Evolutionary conservation across 2,888 invertebrate species (phyloP), one percentile per base, ranked within the genome.

Genomic region (Mythimna lalbum): DNA sequence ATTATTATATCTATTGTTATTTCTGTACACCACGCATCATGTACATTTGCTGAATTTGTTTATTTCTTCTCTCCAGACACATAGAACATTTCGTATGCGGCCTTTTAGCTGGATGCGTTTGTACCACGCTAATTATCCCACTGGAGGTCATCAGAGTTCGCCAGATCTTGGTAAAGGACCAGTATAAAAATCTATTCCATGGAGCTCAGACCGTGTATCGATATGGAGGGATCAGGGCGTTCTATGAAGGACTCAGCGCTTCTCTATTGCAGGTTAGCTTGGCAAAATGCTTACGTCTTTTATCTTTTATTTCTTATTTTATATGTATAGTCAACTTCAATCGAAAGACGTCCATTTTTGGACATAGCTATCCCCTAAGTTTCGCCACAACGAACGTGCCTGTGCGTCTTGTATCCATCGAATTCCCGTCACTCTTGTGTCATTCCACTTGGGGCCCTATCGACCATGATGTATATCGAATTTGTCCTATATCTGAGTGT

Each of bases 131-230:
- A 1, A 90, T 91, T 10, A 80, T 89, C 0, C 95, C 95, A 0
- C 63, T 96, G 14, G 95, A 96, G 70, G 95, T 96, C 56, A 90
- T 96, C 33, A 87, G 95, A 49, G 91, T 94, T 0, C 87, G 95
- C 0, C 95, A 96, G 79, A 94, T 95, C 86, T n/a, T 95, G 0
- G 89, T 91, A 17, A 90, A 91, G 67, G 86, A 91, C 1, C 95
- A 95, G 72, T 96, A 95, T 78, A 86, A 73, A 1, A 93, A 93
- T 0, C 2, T 94, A 0, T 3, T 90, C 0, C 89, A 87, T 0
- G 94, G 95, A 0, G 93, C 93, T 1, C 82, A 57, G 23, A 86
- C 82, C 1, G 94, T 96, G 1, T 96, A 94, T 81, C 83, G 75
- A 2, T 80, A 84, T 1, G 95, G 95, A 0, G 95, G 95, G 0